phyloP scores from a whole-genome alignment of 2,113 vertebrate species.

The Sitta europaea region DNA sequence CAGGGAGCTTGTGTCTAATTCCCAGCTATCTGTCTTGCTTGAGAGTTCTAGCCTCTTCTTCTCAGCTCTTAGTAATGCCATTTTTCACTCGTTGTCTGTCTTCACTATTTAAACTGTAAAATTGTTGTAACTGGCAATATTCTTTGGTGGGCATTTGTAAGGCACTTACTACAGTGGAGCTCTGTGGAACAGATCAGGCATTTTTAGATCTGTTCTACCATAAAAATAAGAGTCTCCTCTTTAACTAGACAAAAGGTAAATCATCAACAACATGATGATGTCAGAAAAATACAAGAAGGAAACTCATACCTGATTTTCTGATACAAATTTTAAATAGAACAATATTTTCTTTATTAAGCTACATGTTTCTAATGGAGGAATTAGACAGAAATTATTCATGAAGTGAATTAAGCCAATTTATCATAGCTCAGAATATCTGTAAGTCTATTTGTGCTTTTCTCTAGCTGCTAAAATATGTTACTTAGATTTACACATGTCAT shows the following conservation, averaged over 20 bases:
- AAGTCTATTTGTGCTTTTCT: not conserved
- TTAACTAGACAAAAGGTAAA: not conserved
- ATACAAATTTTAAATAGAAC: not conserved
- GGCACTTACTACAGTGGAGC: not conserved
- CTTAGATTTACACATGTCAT: not conserved
- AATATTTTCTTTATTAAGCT: not conserved
- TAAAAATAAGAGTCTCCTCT: not conserved
- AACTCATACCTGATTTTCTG: not conserved
- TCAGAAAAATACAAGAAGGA: not conserved
- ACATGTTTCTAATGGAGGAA: not conserved
- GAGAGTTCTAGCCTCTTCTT: not conserved
- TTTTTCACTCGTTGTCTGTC: not conserved
- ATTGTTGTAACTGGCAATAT: not conserved
- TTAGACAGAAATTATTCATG: not conserved
- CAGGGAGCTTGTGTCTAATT: not conserved
- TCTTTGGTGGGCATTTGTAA: not conserved
- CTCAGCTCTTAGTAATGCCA: not conserved
- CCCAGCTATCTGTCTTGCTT: not conserved
- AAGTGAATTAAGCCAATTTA: not conserved
- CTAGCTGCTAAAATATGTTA: not conserved
- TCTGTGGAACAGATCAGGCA: not conserved
- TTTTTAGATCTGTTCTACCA: not conserved
- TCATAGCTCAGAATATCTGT: not conserved
- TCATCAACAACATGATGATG: not conserved
- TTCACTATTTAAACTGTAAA: not conserved